Evolutionary conservation across 2,888 invertebrate species (phyloP), one percentile per base, ranked within the genome.

Genomic region (Lycia hirtaria): DNA sequence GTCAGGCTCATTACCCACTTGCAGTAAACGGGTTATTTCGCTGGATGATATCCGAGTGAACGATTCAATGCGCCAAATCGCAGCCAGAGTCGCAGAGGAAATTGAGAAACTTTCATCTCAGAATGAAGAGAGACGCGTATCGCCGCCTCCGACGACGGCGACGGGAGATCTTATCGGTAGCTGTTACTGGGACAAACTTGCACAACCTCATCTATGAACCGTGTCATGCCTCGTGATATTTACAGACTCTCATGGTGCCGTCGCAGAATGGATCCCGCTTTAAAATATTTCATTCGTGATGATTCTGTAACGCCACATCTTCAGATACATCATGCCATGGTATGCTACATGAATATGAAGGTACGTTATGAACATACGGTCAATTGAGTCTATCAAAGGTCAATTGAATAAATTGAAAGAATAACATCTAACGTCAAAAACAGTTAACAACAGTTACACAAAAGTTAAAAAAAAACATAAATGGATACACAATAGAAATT

Each of bases 61-160:
- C 17, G 26, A 9, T 9, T 26, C 26, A 5, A 9, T 1, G 28
- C 30, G 28, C 6, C 15, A 35, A 6, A n/a, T 10, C 24, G 47
- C 10, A 19, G 19, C 19, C 37, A 15, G 17, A 7, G 24, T 17
- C 17, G 9, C 17, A 10, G 38, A 60, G 63, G 64, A 64, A 65
- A 72, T 71, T 68, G 64, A 60, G 45, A 68, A 67, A 67, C 49
- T 68, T 69, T 53, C 35, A 17, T 28, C 30, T 45, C 17, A 12
- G 26, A 32, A 43, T 35, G n/a, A n/a, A n/a, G n/a, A n/a, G 57
- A 51, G 10, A 4, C 17, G 35, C n/a, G 35, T 10, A 17, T 10
- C 30, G 30, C 9, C 30, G 30, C 30, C 15, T 3, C 33, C 33
- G 15, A 4, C 35, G 9, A 9, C 17, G 7, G 19, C 17, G 35